A percentile compares a stretch with the other conserved stretches of the same genome.
These are phyloP conservation scores for Halocaridina rubra DNA, from an alignment of 2,888 invertebrate species.

Conservation along the genomic window DNA sequence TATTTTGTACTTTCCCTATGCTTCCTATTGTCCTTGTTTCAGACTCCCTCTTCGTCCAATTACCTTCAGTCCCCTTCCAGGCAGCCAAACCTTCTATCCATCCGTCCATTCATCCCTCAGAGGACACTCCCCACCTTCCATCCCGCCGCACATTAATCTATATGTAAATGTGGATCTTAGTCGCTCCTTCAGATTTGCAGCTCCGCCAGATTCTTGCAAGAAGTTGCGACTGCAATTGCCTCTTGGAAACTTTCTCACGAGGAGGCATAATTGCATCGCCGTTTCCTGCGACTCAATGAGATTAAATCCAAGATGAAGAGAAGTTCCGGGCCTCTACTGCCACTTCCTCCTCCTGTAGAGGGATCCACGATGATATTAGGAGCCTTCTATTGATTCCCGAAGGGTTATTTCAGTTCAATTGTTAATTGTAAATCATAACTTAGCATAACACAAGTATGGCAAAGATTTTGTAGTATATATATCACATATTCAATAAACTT, in stretches of 20 bases:
- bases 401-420: too few relatives aligned
- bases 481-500: too few relatives aligned
- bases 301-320: too few relatives aligned
- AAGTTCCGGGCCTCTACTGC: background rate
- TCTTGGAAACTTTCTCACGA: background rate
- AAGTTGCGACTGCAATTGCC: background rate
- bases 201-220: background rate
- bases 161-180: background rate
- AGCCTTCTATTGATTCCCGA: too few relatives aligned
- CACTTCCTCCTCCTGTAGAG: background rate
- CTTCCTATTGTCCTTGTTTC: background rate
- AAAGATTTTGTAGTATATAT: too few relatives aligned
- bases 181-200: background rate
- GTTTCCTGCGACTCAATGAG: too few relatives aligned
- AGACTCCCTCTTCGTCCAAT: background rate
- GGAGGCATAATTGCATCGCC: too few relatives aligned
- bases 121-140: background rate
- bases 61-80: background rate
- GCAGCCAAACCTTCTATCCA: background rate
- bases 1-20: too few relatives aligned
- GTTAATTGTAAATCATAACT: too few relatives aligned
- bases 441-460: too few relatives aligned
- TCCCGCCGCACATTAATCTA: background rate
- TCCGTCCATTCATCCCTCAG: background rate
- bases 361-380: background rate